These are phyloP conservation scores for Orientallactaga sibirica DNA, from an alignment of 2,797 vertebrate species.

Conservation along the genomic window DNA sequence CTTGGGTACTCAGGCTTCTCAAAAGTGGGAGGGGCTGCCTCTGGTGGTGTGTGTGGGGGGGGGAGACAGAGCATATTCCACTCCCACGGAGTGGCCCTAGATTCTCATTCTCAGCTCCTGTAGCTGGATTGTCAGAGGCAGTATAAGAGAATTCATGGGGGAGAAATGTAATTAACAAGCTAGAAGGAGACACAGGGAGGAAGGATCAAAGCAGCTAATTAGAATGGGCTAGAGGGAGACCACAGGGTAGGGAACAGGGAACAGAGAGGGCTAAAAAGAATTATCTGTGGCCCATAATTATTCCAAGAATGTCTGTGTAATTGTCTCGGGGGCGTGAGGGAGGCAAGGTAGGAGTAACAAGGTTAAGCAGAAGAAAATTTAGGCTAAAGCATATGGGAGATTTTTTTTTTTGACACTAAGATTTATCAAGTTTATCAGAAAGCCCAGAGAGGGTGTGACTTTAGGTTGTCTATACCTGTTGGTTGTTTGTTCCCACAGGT, in stretches of 20 bases:
- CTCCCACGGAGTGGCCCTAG: neutral
- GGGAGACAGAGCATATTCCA: neutral
- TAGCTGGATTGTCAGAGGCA: constrained; percentile 49
- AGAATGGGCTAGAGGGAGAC: constrained; percentile 70
- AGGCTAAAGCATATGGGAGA: constrained; percentile 56
- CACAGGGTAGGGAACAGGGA: constrained; percentile 28
- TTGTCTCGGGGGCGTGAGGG: constrained; percentile 62
- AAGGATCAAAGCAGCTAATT: constrained; percentile 76
- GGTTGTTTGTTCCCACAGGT: neutral
- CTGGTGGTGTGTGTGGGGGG: neutral
- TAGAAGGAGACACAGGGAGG: constrained; percentile 44
- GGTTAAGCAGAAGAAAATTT: constrained; percentile 74
- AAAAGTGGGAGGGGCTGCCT: neutral
- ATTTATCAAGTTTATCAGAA: constrained; percentile 16
- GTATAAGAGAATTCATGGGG: constrained; percentile 8
- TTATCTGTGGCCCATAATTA: constrained; percentile 62
- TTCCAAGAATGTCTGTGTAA: constrained; percentile 61
- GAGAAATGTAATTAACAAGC: constrained; percentile 74
- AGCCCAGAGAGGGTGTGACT: neutral
- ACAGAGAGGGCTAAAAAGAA: constrained; percentile 66
- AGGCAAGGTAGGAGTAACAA: constrained; percentile 55
- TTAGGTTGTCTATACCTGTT: neutral
- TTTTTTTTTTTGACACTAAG: constrained; percentile 57
- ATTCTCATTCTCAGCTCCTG: constrained; percentile 40
- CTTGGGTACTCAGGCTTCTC: constrained; percentile 29